These are phyloP conservation scores for Tenthredo scrophulariae DNA, from an alignment of 2,888 invertebrate genomes.

Conservation along the genomic window DNA sequence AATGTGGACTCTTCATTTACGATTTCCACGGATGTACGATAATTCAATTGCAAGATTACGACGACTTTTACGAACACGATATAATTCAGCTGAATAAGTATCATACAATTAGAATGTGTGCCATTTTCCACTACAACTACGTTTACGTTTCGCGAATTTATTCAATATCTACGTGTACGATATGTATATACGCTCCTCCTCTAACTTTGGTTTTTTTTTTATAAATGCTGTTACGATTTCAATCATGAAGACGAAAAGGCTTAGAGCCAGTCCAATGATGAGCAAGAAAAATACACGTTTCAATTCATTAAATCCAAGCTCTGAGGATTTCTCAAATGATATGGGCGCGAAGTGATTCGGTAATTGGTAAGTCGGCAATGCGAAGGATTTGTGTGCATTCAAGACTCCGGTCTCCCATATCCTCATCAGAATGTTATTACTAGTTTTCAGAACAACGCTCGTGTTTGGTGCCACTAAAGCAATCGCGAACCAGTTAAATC, in stretches of 20 bases:
- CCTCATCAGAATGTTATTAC: neutral
- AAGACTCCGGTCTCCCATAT: slow-evolving; percentile 28
- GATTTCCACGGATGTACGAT: neutral
- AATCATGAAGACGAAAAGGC: neutral
- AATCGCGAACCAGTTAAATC: slow-evolving; percentile 19
- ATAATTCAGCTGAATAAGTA: too few relatives aligned
- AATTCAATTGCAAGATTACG: neutral
- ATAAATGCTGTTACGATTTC: neutral
- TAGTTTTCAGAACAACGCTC: neutral
- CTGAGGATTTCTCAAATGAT: neutral
- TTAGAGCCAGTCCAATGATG: neutral
- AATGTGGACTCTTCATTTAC: neutral
- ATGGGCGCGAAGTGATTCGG: neutral
- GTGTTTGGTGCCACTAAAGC: neutral
- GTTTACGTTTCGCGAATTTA: neutral
- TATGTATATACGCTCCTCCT: neutral
- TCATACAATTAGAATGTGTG: neutral
- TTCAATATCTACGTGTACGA: neutral
- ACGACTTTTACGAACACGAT: too few relatives aligned
- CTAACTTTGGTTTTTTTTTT: neutral
- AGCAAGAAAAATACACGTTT: neutral
- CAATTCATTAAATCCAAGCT: slow-evolving; percentile 13
- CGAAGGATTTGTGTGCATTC: neutral
- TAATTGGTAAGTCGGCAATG: neutral
- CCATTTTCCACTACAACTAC: neutral